A percentile compares a stretch with the other conserved stretches of the same genome.
Conservation (phyloP, 23 tunicate genomes). For the Trididemnum nubilum region DNA sequence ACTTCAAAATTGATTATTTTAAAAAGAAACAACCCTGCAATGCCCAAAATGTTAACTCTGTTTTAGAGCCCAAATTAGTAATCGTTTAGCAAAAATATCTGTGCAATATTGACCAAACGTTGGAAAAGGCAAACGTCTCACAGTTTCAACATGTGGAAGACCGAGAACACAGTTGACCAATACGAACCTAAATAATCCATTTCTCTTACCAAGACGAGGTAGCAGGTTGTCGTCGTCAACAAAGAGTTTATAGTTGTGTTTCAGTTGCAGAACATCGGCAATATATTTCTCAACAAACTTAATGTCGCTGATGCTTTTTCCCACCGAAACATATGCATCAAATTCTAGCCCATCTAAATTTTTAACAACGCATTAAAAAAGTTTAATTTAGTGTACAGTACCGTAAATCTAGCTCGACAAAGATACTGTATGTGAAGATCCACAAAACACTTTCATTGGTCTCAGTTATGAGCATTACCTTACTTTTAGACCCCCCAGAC, state of each 20-base stretch:
- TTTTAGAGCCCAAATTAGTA: too few species aligned
- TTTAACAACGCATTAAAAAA: not conserved
- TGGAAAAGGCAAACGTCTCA: too few species aligned
- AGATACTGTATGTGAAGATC: not conserved
- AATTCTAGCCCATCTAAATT: slow-evolving; percentile 69
- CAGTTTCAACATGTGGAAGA: too few species aligned
- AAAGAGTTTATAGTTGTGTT: slow-evolving; percentile 55
- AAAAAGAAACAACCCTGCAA: too few species aligned
- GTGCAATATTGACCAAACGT: too few species aligned
- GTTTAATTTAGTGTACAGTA: too few species aligned
- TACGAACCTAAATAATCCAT: too few species aligned
- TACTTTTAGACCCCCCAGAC: too few species aligned
- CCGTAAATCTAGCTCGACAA: not conserved
- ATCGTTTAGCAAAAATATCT: too few species aligned
- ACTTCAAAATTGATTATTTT: too few species aligned
- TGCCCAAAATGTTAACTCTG: too few species aligned
- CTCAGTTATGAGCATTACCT: not conserved
- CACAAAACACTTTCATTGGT: not conserved
- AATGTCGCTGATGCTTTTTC: slow-evolving; percentile 52
- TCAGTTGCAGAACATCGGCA: slow-evolving; percentile 48
- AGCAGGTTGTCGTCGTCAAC: slow-evolving; percentile 74
- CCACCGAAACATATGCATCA: slow-evolving; percentile 90
- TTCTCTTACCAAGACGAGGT: slow-evolving; percentile 77
- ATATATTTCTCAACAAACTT: slow-evolving; percentile 60
- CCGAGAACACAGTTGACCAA: too few species aligned